Percentiles rank a stretch among this genome's conserved stretches.
Conservation (phyloP, 2,888 invertebrate genomes). For the Ryuthela nishihirai region DNA sequence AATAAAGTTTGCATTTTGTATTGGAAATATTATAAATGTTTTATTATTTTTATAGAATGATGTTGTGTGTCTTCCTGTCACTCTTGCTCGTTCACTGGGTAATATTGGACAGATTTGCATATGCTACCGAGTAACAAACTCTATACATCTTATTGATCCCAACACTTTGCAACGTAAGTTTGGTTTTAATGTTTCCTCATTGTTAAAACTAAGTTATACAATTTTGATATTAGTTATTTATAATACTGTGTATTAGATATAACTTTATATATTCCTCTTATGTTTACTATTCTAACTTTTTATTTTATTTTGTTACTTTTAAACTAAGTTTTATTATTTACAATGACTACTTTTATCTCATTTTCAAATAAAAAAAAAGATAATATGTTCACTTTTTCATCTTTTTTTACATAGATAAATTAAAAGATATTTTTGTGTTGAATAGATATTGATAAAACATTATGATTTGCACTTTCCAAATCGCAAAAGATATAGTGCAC, state of each 20-base stretch:
- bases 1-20: not conserved
- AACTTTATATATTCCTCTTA: no score
- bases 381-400: no score
- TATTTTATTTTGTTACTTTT: no score
- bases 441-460: no score
- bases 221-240: not conserved
- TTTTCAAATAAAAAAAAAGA: no score
- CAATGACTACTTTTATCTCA: no score
- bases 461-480: no score
- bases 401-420: no score
- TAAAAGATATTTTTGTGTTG: no score
- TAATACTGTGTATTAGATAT: not conserved
- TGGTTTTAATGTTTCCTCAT: not conserved
- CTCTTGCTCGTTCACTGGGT: conserved; percentile 75
- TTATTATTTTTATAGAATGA: conserved; percentile 51
- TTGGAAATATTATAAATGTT: conserved; percentile 3
- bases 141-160: conserved; percentile 91
- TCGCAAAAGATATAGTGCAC: no score
- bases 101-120: conserved; percentile 78
- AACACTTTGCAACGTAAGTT: conserved; percentile 46
- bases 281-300: no score
- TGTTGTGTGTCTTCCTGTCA: conserved; percentile 81
- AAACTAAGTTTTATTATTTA: no score
- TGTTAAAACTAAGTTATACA: not conserved
- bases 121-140: conserved; percentile 80